Percentiles rank a stretch among this genome's conserved stretches.
Conservation (phyloP, 1,140 invertebrate genomes). For the Oedothorax gibbosus region DNA sequence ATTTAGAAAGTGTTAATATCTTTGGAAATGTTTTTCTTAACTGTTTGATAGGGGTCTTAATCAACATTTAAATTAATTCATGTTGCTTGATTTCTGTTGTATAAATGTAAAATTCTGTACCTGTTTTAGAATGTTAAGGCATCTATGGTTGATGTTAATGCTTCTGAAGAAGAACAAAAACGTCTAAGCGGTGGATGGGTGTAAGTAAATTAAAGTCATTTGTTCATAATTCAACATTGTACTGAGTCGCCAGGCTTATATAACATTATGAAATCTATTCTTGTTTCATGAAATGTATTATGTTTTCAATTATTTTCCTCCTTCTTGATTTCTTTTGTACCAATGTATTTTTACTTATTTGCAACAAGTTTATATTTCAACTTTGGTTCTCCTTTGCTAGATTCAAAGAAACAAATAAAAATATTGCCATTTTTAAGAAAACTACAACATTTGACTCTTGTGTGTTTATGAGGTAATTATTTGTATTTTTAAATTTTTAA, state of each 20-base stretch:
- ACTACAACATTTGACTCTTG: constrained; percentile 48
- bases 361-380: neutral
- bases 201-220: constrained; percentile 23
- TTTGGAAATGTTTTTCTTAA: no score
- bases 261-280: neutral
- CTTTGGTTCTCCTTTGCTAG: neutral
- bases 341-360: neutral
- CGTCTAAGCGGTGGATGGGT: constrained; percentile 44
- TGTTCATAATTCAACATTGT: neutral
- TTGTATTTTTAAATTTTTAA: neutral
- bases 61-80: no score
- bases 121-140: constrained; percentile 42
- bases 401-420: constrained; percentile 50
- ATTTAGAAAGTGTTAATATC: no score
- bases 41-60: no score
- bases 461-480: constrained; percentile 52
- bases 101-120: neutral
- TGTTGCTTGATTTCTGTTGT: neutral
- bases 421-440: constrained; percentile 47
- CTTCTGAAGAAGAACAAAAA: constrained; percentile 51
- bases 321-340: neutral
- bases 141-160: constrained; percentile 37
- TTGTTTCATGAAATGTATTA: neutral
- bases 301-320: no score
- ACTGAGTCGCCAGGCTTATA: no score